Evolutionary conservation across 2,797 vertebrate species (phyloP).

Genomic region (Microctenopoma lineatum): DNA sequence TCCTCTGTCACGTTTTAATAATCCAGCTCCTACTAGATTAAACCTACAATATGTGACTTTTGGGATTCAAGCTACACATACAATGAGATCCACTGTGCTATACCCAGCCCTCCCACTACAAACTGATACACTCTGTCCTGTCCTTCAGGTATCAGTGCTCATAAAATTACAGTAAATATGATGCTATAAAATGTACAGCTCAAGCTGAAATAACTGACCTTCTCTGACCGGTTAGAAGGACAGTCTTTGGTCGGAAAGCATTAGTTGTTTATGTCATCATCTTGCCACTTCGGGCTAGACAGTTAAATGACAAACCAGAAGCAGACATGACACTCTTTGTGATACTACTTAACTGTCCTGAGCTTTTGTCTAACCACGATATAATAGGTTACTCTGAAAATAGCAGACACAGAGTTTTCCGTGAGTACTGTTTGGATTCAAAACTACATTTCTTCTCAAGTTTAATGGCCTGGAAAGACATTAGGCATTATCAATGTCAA

Average conservation of each 20-base stretch:
- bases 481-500: slow-evolving; percentile 44
- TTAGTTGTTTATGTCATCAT: slow-evolving; percentile 1
- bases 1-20: background rate
- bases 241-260: background rate
- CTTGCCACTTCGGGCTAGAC: slow-evolving; percentile 9
- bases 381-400: background rate
- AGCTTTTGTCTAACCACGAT: slow-evolving; percentile 10
- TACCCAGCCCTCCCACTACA: no score
- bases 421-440: slow-evolving; percentile 11
- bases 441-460: slow-evolving; percentile 18
- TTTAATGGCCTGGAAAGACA: slow-evolving; percentile 40
- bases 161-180: background rate
- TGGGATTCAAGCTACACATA: background rate
- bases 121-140: no score
- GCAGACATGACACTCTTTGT: background rate
- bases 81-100: background rate
- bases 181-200: no score
- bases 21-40: background rate
- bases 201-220: background rate
- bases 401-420: background rate
- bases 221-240: background rate
- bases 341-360: background rate
- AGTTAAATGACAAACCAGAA: background rate
- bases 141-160: background rate
- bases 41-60: background rate